Evolutionary conservation across 2,113 vertebrate species (phyloP).

Genomic region (Oncorhynchus keta): DNA sequence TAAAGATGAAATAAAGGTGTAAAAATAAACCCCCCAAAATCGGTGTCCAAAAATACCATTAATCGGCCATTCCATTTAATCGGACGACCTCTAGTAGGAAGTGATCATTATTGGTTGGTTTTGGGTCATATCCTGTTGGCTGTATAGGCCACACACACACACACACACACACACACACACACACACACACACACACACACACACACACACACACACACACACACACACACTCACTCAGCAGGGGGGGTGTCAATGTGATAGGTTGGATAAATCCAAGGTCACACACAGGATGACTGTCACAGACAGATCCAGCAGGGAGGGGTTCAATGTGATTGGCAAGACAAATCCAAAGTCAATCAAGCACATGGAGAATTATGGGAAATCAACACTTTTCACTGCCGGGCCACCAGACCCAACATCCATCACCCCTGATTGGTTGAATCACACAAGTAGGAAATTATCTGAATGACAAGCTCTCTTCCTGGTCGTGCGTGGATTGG

Average conservation of each 20-base stretch:
- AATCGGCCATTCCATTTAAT: too few relatives aligned
- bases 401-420: conserved; percentile 42
- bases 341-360: conserved; percentile 31
- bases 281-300: not conserved
- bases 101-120: too few relatives aligned
- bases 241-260: not conserved
- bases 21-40: too few relatives aligned
- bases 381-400: conserved; percentile 44
- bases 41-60: too few relatives aligned
- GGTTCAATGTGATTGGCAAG: conserved; percentile 30
- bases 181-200: too few relatives aligned
- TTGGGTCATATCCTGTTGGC: too few relatives aligned
- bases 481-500: conserved; percentile 29
- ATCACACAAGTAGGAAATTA: conserved; percentile 5
- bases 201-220: too few relatives aligned
- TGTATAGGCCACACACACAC: too few relatives aligned
- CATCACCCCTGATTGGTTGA: conserved; percentile 8
- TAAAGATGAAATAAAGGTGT: too few relatives aligned
- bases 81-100: too few relatives aligned
- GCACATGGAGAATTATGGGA: conserved; percentile 26
- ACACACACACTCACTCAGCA: too few relatives aligned
- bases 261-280: not conserved
- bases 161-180: too few relatives aligned
- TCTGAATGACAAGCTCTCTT: conserved; percentile 41
- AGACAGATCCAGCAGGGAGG: not conserved